Evolutionary conservation across 2,888 invertebrate genomes (phyloP).

Genomic region (Chrysolina americana): DNA sequence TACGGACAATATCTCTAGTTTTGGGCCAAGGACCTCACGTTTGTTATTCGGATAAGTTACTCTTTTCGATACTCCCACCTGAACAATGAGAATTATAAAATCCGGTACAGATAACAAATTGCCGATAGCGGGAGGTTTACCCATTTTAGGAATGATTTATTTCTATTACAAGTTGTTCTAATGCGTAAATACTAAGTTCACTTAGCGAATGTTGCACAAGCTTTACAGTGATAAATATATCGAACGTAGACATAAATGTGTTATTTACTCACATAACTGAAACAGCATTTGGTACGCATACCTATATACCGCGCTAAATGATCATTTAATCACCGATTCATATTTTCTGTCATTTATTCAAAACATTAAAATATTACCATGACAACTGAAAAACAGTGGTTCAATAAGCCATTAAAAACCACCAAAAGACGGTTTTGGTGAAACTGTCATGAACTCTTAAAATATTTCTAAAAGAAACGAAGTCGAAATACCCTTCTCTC

Average conservation of each 20-base stretch:
- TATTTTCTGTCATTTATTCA: no score
- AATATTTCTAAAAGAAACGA: not conserved
- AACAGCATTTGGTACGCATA: no score
- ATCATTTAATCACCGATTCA: no score
- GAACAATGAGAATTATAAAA: slow-evolving; percentile 27
- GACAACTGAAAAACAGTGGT: no score
- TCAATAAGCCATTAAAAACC: no score
- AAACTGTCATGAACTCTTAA: not conserved
- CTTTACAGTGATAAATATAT: not conserved
- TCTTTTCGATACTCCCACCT: slow-evolving; percentile 32
- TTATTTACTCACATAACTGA: not conserved
- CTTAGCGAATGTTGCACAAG: not conserved
- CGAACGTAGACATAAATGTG: not conserved
- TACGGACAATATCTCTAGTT: slow-evolving; percentile 31
- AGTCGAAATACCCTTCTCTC: no score
- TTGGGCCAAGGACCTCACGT: slow-evolving; percentile 40
- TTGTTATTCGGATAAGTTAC: slow-evolving; percentile 5
- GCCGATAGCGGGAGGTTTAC: slow-evolving; percentile 10
- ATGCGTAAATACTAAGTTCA: slow-evolving; percentile 12
- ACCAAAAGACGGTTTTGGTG: no score
- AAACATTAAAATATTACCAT: no score
- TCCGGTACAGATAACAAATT: slow-evolving; percentile 33
- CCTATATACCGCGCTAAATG: no score
- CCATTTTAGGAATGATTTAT: slow-evolving; percentile 14
- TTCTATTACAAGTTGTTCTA: slow-evolving; percentile 21